A percentile compares a stretch with the other conserved stretches of the same genome.
These are phyloP conservation scores for Nothocercus nigrocapillus DNA, from an alignment of 2,113 vertebrate species.

Conservation along the genomic window DNA sequence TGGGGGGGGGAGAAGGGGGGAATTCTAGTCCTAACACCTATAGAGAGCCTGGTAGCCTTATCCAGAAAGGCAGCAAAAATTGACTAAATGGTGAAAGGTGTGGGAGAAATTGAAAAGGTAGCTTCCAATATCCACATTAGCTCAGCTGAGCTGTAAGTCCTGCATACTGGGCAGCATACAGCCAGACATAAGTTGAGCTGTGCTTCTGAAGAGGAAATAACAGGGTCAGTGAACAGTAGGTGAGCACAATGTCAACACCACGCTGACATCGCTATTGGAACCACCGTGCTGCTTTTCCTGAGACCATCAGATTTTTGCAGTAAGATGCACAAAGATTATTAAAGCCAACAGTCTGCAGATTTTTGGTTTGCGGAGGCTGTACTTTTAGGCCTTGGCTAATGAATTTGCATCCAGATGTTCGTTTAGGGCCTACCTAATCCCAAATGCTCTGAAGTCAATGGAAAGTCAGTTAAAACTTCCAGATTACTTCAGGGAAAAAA, in stretches of 20 bases:
- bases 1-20: background rate
- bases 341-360: background rate
- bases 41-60: background rate
- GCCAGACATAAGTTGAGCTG: conserved; percentile 27
- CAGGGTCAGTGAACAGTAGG: conserved; percentile 37
- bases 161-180: background rate
- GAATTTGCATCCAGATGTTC: conserved; percentile 56
- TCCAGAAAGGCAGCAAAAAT: background rate
- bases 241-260: background rate
- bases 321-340: background rate
- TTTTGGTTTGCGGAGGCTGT: background rate
- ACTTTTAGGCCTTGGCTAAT: conserved; percentile 1
- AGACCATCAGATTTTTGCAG: background rate
- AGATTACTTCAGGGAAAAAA: background rate
- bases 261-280: background rate
- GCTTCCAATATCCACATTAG: conserved; percentile 41
- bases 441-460: conserved; percentile 38
- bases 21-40: background rate
- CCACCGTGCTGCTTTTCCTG: background rate
- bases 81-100: background rate
- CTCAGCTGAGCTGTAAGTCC: conserved; percentile 48
- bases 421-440: background rate
- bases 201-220: conserved; percentile 46
- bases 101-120: background rate
- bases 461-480: conserved; percentile 37